Evolutionary conservation across 92 coral and sea anemone genomes (phyloP).

Genomic region (Zoanthus solanderi): DNA sequence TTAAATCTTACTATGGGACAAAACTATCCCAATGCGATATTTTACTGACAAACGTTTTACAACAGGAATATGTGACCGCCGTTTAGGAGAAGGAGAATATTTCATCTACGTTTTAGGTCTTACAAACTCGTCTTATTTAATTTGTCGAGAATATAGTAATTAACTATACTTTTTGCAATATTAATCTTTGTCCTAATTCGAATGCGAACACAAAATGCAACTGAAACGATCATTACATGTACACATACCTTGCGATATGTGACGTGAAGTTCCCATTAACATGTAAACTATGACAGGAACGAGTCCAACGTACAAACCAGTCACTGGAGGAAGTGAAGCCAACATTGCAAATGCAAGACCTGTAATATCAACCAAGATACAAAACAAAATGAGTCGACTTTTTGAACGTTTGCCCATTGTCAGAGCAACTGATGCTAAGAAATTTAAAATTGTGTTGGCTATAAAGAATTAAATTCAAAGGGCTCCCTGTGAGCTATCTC

Average conservation of each 20-base stretch:
- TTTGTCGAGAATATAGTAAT: too few relatives aligned
- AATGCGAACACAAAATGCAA: background rate
- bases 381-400: background rate
- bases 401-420: background rate
- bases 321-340: slow-evolving; percentile 94
- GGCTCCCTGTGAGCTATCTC: too few relatives aligned
- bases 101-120: too few relatives aligned
- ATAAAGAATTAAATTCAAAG: too few relatives aligned
- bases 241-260: slow-evolving; percentile 85
- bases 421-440: background rate
- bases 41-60: too few relatives aligned
- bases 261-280: slow-evolving; percentile 97
- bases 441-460: background rate
- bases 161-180: too few relatives aligned
- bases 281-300: slow-evolving; percentile 89
- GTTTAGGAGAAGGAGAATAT: too few relatives aligned
- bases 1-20: too few relatives aligned
- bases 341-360: slow-evolving; percentile 96
- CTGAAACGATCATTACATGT: background rate
- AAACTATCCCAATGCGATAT: too few relatives aligned
- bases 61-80: too few relatives aligned
- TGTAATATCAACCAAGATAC: background rate
- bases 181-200: too few relatives aligned
- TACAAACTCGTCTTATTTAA: too few relatives aligned
- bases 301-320: slow-evolving; percentile 91